Base-by-base conservation (phyloP, 2,113 vertebrate genomes). In the Oostethus manadensis region DNA sequence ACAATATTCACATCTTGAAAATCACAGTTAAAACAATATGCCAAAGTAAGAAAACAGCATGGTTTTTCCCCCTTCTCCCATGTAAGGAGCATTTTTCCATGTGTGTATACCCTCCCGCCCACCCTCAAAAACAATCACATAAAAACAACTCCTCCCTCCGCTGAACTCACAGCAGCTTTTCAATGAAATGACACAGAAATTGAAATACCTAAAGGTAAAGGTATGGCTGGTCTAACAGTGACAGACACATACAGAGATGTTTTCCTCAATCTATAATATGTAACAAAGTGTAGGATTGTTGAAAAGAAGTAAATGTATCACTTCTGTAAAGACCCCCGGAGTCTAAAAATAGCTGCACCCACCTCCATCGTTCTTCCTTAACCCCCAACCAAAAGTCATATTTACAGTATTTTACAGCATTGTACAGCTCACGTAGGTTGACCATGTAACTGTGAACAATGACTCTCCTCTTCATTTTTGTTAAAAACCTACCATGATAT, bases 331-430 rank as follows among this genome's bases (percentile, higher is more conserved):
- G 29, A 45, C 63, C 76, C 76, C 80, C 73, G 61, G 56, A 73
- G 64, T 76, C 79, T 64, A 76, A 82, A 74, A 62, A 60, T n/a
- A 64, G 64, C 67, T 26, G 51, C 51, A 6, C 29, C 29, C 51
- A 56, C 18, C 56, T 81, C 77, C 71, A 47, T 29, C 58, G 23
- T 46, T 35, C 57, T 44, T 71, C 51, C 48, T 29, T 13, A 46
- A 16, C 65, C 68, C 62, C 58, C 69, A 80, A 82, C 68, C 59
- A 80, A 83, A 81, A 83, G 87, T 90, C 85, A 20, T 94, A 94
- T 98, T 93, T 96, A 96, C 94, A 98, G 82, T 93, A 93, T 93
- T 87, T 93, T 94, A 97, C 93, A 95, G 86, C 89, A 90, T 87
- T 87, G 87, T 91, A 89, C 91, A 87, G 88, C 82, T 88, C 85